phyloP scores from a whole-genome alignment of 2,888 invertebrate species.

The Drosophila aldrichi region DNA sequence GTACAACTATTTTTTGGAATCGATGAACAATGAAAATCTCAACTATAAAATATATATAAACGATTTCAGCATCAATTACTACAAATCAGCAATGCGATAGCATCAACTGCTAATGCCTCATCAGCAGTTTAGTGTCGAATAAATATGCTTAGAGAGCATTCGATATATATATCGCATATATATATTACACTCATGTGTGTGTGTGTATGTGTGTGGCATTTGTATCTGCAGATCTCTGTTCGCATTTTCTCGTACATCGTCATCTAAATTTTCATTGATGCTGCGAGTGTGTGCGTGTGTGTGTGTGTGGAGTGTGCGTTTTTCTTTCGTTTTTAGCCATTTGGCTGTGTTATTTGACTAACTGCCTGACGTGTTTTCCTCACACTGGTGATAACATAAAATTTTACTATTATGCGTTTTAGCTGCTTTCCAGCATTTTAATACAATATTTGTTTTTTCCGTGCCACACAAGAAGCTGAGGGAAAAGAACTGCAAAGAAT shows the following conservation, averaged over 20 bases:
- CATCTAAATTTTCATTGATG: slow-evolving; percentile 69
- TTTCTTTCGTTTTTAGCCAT: slow-evolving; percentile 51
- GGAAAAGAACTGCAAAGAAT: slow-evolving; percentile 58
- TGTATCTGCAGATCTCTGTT: slow-evolving; percentile 19
- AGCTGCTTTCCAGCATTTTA: slow-evolving; percentile 83
- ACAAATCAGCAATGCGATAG: not conserved
- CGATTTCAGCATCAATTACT: not conserved
- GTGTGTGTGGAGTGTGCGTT: slow-evolving; percentile 22
- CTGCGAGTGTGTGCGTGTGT: slow-evolving; percentile 33
- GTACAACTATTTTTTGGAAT: no score
- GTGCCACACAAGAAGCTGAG: slow-evolving; percentile 34
- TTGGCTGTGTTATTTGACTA: slow-evolving; percentile 77
- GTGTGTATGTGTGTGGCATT: slow-evolving; percentile 21
- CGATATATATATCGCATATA: not conserved
- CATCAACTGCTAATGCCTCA: not conserved
- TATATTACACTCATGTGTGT: slow-evolving; percentile 1
- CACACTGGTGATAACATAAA: slow-evolving; percentile 82
- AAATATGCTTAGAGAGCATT: slow-evolving; percentile 5
- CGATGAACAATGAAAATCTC: not conserved
- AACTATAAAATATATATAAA: not conserved
- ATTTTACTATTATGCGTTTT: slow-evolving; percentile 84
- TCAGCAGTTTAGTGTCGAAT: slow-evolving; percentile 14
- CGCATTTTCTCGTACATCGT: slow-evolving; percentile 46
- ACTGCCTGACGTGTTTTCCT: slow-evolving; percentile 82
- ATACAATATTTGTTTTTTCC: slow-evolving; percentile 80